Conservation (phyloP, 2,113 vertebrate species). For the Alectura lathami region DNA sequence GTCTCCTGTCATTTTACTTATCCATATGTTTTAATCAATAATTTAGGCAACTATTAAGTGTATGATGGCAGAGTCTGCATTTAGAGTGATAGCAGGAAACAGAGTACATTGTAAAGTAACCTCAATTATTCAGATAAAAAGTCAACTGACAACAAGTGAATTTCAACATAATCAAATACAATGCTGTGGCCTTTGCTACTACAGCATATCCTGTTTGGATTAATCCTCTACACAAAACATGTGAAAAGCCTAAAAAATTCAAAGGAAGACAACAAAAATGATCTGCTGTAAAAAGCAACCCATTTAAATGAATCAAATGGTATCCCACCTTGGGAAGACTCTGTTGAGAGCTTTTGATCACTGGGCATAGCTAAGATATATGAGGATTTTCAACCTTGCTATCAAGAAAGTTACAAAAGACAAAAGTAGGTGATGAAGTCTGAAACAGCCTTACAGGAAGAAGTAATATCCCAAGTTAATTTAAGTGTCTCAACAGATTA, state of each 20-base stretch:
- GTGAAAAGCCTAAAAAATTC: neutral
- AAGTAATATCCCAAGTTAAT: neutral
- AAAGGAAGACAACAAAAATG: neutral
- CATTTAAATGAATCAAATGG: neutral
- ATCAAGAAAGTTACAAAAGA: neutral
- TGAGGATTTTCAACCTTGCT: neutral
- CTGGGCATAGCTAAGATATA: fast-evolving
- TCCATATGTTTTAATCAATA: neutral
- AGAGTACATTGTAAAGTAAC: neutral
- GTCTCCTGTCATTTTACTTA: neutral
- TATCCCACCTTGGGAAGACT: neutral
- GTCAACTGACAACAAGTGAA: neutral
- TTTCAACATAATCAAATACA: neutral
- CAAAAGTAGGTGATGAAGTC: neutral
- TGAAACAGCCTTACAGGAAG: neutral
- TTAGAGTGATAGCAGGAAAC: neutral
- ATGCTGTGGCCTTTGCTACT: neutral
- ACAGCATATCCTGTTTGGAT: neutral
- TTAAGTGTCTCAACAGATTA: neutral
- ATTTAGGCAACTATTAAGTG: neutral
- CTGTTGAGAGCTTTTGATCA: neutral
- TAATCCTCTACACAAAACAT: neutral
- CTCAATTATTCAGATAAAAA: slow-evolving; percentile 3
- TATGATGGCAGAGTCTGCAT: neutral
- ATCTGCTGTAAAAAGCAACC: neutral